Percentiles rank a stretch among this genome's conserved stretches.
Conservation (phyloP, 2,888 invertebrate genomes). For the Cosmopolites sordidus region DNA sequence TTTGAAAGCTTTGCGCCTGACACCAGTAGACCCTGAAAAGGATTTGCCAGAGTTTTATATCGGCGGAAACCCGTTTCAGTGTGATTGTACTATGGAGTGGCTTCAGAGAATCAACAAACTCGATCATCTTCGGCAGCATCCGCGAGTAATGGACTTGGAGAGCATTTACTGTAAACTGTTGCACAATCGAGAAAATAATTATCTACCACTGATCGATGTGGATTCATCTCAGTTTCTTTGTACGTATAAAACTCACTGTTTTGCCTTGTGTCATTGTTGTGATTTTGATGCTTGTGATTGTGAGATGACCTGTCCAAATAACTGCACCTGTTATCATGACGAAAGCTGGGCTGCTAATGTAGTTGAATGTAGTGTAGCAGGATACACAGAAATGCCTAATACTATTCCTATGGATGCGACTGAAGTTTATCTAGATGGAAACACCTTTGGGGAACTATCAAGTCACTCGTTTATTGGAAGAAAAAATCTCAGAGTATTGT, state of each 20-base stretch:
- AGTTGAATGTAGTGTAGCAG: constrained; percentile 81
- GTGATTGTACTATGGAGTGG: constrained; percentile 96
- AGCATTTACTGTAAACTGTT: constrained; percentile 84
- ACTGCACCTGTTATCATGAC: constrained; percentile 94
- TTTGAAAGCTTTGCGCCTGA: constrained; percentile 78
- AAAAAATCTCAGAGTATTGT: constrained; percentile 82
- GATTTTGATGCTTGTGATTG: constrained; percentile 97
- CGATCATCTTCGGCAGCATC: constrained; percentile 78
- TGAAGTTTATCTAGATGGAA: constrained; percentile 89
- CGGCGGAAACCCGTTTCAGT: constrained; percentile 90
- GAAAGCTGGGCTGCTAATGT: constrained; percentile 90
- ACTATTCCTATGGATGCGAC: constrained; percentile 94
- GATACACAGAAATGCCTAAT: constrained; percentile 77
- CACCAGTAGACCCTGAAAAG: constrained; percentile 71
- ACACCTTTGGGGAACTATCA: constrained; percentile 80
- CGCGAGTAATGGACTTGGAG: constrained; percentile 85
- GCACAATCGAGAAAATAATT: constrained; percentile 78
- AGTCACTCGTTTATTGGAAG: constrained; percentile 89
- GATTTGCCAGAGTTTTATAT: constrained; percentile 86
- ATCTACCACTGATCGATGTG: constrained; percentile 81
- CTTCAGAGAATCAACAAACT: constrained; percentile 84
- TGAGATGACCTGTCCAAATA: constrained; percentile 92
- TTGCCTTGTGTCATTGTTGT: constrained; percentile 92
- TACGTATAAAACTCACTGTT: constrained; percentile 89
- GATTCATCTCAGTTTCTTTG: constrained; percentile 88